Percentiles rank a stretch among this genome's conserved stretches.
Conservation (phyloP, 2,888 invertebrate genomes). For the Anaspis maculata region DNA sequence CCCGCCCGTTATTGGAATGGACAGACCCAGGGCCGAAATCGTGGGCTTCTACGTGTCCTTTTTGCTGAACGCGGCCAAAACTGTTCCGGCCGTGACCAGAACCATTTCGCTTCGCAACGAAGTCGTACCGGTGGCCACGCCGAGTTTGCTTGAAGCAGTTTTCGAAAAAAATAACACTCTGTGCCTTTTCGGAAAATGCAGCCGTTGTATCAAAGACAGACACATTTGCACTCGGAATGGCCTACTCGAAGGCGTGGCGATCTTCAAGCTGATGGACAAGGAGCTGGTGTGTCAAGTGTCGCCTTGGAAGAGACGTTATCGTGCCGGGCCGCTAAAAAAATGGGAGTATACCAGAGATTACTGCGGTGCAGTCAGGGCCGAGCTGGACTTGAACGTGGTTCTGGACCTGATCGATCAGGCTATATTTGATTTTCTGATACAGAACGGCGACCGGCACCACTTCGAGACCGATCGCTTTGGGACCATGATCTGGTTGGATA, state of each 20-base stretch:
- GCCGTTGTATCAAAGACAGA: slow-evolving; percentile 77
- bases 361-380: slow-evolving; percentile 55
- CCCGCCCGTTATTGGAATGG: too few relatives aligned
- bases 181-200: slow-evolving; percentile 86
- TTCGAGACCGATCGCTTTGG: slow-evolving; percentile 74
- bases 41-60: slow-evolving; percentile 83
- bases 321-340: slow-evolving; percentile 58
- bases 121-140: slow-evolving; percentile 60
- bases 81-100: slow-evolving; percentile 72
- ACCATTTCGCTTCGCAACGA: slow-evolving; percentile 61
- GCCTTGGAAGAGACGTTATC: slow-evolving; percentile 63
- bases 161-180: slow-evolving; percentile 53
- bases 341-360: slow-evolving; percentile 70
- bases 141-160: slow-evolving; percentile 61
- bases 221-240: slow-evolving; percentile 72
- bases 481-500: slow-evolving; percentile 74
- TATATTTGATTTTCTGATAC: slow-evolving; percentile 88
- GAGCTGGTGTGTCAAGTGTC: slow-evolving; percentile 66
- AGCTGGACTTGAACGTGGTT: slow-evolving; percentile 52
- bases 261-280: too few relatives aligned
- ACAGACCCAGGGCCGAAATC: slow-evolving; percentile 87
- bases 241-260: too few relatives aligned
- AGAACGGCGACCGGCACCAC: slow-evolving; percentile 92
- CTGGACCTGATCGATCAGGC: slow-evolving; percentile 81
- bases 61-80: slow-evolving; percentile 70